Base-by-base conservation (phyloP, 1,140 invertebrate species). In the Vanessa atalanta region DNA sequence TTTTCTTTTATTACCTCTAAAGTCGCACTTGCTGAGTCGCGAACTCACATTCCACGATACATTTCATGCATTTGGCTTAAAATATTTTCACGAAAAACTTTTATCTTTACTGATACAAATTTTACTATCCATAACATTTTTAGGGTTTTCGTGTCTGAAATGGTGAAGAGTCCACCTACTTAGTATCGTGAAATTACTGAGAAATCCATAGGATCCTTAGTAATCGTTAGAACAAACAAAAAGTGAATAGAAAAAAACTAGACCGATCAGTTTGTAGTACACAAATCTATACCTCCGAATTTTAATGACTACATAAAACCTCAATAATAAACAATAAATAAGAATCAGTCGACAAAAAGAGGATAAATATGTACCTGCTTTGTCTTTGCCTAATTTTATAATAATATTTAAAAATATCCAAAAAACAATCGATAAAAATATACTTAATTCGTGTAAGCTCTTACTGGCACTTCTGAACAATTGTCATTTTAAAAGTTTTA, bases 1-100 rank as follows among this genome's bases (percentile, higher is more conserved):
- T 86, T 83, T 79, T 81, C 78, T 88, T 90, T 89, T 90, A 91
- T 89, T 83, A 79, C 84, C 80, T 83, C 80, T 88, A 87, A 87
- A 87, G 70, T 82, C 77, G 72, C 83, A 83, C 79, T 83, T 80
- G 73, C 78, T 50, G 78, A 83, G 77, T 80, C 78, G 77, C 80
- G 80, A 83, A 79, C 83, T 75, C 66, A 74, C 77, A 70, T 73
- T 43, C 76, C 31, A 78, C 67, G 65, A 71, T 79, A 68, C 68
- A 47, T 74, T 81, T 72, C 69, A 67, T 76, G 68, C 72, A 76
- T 75, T 79, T 55, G 20, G 31, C 78, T 79, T 79, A 79, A 81
- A 81, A 81, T 67, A 68, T 81, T 77, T 79, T 73, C 73, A 73
- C 76, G 67, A 26, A 67, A 60, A 43, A 47, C 23, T 26, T 71